Evolutionary conservation across 2,113 vertebrate genomes (phyloP).

Genomic region (Dipodomys ordii): DNA sequence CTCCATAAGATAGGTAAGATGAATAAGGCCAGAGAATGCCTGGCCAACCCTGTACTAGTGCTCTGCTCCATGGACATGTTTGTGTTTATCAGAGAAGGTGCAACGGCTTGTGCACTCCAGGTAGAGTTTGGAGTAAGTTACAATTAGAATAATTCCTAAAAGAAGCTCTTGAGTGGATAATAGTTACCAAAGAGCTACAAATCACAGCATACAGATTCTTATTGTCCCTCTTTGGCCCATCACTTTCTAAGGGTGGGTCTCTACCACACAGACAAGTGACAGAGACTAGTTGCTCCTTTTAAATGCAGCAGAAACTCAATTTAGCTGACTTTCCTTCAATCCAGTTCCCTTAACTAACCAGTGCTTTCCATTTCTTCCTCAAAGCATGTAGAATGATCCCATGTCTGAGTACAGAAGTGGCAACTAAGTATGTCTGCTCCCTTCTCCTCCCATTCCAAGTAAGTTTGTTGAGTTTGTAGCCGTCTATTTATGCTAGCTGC

Average conservation of each 20-base stretch:
- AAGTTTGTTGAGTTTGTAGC: neutral
- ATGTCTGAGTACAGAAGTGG: neutral
- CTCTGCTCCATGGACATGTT: neutral
- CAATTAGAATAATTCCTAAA: slow-evolving; percentile 8
- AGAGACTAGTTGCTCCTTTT: neutral
- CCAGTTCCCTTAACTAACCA: neutral
- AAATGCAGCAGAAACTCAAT: neutral
- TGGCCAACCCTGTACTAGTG: neutral
- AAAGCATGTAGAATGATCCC: neutral
- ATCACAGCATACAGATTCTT: neutral
- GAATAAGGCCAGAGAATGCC: neutral
- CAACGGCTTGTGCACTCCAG: neutral
- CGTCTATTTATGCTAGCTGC: neutral
- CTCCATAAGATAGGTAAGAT: neutral
- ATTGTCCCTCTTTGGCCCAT: neutral
- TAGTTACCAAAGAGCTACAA: neutral
- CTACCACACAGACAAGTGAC: neutral
- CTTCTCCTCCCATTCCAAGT: neutral
- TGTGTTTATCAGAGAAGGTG: neutral
- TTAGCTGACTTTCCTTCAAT: neutral
- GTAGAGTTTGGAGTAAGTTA: neutral
- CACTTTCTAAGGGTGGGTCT: neutral
- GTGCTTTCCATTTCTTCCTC: neutral
- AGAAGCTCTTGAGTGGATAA: neutral
- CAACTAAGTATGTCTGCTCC: neutral